A percentile compares a stretch with the other conserved stretches of the same genome.
phyloP scores from a whole-genome alignment of 2,113 vertebrate species.

The Quiscalus mexicanus region DNA sequence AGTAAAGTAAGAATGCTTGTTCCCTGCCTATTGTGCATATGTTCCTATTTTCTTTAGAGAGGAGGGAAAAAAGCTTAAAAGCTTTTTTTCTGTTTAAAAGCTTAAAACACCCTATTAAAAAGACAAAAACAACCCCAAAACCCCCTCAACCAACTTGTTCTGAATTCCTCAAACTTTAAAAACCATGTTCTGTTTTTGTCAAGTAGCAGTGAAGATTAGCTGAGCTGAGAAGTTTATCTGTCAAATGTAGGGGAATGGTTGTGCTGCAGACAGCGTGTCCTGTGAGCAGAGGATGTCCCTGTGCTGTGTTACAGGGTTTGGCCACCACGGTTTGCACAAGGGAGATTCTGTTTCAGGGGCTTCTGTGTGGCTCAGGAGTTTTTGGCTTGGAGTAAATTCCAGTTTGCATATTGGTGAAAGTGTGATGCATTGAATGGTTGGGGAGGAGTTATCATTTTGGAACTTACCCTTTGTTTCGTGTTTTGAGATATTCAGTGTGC shows the following conservation, averaged over 20 bases:
- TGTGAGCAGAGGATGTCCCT: neutral
- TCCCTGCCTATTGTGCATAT: neutral
- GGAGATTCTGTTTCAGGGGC: too few species aligned
- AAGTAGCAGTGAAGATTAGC: neutral
- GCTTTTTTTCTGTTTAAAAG: neutral
- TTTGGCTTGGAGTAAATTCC: neutral
- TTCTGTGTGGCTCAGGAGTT: neutral
- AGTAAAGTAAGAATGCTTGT: neutral
- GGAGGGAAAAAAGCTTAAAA: neutral
- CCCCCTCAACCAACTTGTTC: neutral
- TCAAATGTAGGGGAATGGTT: neutral
- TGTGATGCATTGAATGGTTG: neutral
- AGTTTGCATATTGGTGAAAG: neutral
- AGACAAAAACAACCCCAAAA: fast-evolving
- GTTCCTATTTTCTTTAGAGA: neutral
- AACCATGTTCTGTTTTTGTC: neutral
- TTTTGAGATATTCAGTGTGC: slow-evolving; percentile 79
- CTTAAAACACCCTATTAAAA: neutral
- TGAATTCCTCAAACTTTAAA: neutral
- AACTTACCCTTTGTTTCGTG: slow-evolving; percentile 82
- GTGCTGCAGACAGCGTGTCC: neutral
- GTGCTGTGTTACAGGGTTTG: neutral
- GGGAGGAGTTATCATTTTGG: neutral
- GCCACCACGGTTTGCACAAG: neutral
- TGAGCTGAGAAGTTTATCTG: neutral